These are phyloP conservation scores for Lepus timidus DNA, from an alignment of 2,113 vertebrate species.

Conservation along the genomic window DNA sequence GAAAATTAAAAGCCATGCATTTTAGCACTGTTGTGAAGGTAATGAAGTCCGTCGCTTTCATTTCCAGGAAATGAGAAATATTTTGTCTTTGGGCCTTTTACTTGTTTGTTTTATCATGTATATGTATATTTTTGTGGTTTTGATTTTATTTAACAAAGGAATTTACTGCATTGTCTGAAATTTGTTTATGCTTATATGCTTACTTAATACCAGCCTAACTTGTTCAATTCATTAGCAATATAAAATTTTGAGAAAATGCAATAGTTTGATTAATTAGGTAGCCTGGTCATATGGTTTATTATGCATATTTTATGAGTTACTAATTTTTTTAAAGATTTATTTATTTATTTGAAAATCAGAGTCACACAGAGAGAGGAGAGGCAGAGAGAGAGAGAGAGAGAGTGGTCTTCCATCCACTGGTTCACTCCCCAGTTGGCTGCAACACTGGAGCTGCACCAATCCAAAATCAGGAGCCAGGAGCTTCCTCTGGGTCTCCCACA, in stretches of 20 bases:
- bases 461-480: too few species aligned
- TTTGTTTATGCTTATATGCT: not conserved
- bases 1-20: not conserved
- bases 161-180: slow-evolving; percentile 22
- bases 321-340: not conserved
- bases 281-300: not conserved
- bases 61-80: not conserved
- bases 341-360: too few species aligned
- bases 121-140: not conserved
- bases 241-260: not conserved
- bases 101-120: not conserved
- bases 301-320: not conserved
- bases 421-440: too few species aligned
- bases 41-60: not conserved
- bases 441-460: too few species aligned
- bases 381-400: too few species aligned
- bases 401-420: too few species aligned
- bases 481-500: too few species aligned
- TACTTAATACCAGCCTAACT: not conserved
- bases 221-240: not conserved
- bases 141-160: slow-evolving; percentile 11
- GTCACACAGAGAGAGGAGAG: too few species aligned
- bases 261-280: not conserved
- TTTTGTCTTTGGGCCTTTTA: not conserved
- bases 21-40: not conserved